Base-by-base conservation (phyloP, 2,113 vertebrate genomes). In the Gadus chalcogrammus region DNA sequence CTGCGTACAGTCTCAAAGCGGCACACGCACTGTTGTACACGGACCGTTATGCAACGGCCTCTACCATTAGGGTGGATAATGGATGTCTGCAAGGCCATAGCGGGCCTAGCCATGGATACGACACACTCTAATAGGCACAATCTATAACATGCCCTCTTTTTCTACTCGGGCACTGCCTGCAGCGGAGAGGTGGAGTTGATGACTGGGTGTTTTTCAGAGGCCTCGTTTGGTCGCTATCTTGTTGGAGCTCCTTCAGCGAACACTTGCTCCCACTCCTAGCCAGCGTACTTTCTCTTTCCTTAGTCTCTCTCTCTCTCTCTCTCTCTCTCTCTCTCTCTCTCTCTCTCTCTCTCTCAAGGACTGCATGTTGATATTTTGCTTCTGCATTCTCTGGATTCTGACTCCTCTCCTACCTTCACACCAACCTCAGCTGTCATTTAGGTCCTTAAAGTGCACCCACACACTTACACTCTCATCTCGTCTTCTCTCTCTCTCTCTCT, bases 221-320 rank as follows among this genome's bases (percentile, higher is more conserved):
- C 5, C 16, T 67, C 58, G 1, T 5, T 67, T 70, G 58, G 15
- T 12, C 48, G 55, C 28, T 16, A 8, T 52, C 60, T 17, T 58
- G 64, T 48, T 48, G 42, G 5, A 13, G 42, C 42, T 48, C 28
- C 65, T 5, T 7, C 15, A 18, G 7, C 13, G 17, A 12, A 42
- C 13, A 4, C 52, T 27, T 20, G 59, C 11, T 24, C 18, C 2
- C 12, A 22, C 61, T 67, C 24, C 48, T 7, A n/a, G n/a, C 9
- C 8, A 60, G 2, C 61, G 6, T 17, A 9, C 60, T 74, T 71
- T 67, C 4, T 72, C 52, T 68, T 74, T 58, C 15, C 52, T 56
- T 18, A 12, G 22, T 22, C 12, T 20, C 9, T n/a, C 56, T 16
- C 16, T 42, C 9, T 48, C 38, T 42, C 38, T 42, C 42, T 13